Evolutionary conservation across 2,797 vertebrate species (phyloP), one percentile per base, ranked within the genome.

Genomic region (Australoheros facetus): DNA sequence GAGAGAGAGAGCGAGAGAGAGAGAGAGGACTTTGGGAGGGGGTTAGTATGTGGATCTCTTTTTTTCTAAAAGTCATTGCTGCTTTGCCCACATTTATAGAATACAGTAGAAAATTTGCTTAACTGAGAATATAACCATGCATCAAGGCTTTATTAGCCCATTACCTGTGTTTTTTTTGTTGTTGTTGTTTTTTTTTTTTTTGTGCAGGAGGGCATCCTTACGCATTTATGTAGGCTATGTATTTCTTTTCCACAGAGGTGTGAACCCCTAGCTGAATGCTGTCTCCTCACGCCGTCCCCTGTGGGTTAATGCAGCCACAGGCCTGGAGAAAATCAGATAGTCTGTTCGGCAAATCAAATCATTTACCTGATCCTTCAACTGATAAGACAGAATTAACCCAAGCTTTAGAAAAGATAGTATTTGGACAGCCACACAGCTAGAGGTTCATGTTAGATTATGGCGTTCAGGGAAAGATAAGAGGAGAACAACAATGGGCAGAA

Each of bases 261-360:
- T 72, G 81, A 81, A 57, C 48, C 78, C 82, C 78, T 81, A 60
- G 57, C 84, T 86, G 84, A 90, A 87, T 84, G 82, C 74, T 39
- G 78, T 75, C 85, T 86, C 73, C 71, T 53, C 55, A 60, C 83
- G 78, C 60, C 12, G 62, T 87, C 85, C 91, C 92, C 73, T n/a
- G 83, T 84, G 91, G 81, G 71, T 89, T 88, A 70, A 91, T 81
- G 76, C 75, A 84, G 81, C 84, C 86, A 81, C 86, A 79, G 30
- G 58, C 73, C 79, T 19, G 23, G 6, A 55, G 80, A 74, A 77
- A 89, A 86, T 86, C 79, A 60, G 85, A 91, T 82, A 82, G 85
- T 84, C 87, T 87, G 81, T 59, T 56, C 9, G 66, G 70, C 87
- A 87, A 91, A 90, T 86, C 79, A 80, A 88, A 91, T 91, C 62